phyloP scores from a whole-genome alignment of 2,888 invertebrate genomes.

The Zhuqinia jingwanae region DNA sequence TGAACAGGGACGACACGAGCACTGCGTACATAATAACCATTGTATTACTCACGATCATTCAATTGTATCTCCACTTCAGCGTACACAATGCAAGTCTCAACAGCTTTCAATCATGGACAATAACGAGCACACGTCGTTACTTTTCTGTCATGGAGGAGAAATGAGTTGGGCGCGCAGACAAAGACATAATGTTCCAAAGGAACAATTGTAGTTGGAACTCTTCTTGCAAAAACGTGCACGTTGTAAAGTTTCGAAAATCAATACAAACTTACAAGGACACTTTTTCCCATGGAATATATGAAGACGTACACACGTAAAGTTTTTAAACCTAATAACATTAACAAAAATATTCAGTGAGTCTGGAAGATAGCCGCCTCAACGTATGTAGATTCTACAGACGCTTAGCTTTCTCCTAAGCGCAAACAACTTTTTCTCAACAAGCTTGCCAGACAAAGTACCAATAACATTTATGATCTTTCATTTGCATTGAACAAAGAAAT shows the following conservation, averaged over 20 bases:
- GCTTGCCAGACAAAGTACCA: background rate
- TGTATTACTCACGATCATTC: constrained; percentile 18
- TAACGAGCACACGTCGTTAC: constrained; percentile 47
- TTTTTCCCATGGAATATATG: background rate
- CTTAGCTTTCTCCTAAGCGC: background rate
- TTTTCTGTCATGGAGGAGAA: constrained; percentile 22
- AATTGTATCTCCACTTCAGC: constrained; percentile 17
- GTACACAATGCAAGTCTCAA: constrained; percentile 13
- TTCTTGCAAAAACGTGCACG: background rate
- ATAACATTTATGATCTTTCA: background rate
- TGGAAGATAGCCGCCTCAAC: background rate
- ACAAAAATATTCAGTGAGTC: background rate
- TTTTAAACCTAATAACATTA: constrained; percentile 16
- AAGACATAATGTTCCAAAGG: constrained; percentile 30
- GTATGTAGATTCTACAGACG: background rate
- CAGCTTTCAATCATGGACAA: constrained; percentile 41
- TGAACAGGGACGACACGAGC: constrained; percentile 37
- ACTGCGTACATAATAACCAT: constrained; percentile 43
- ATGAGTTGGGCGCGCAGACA: constrained; percentile 30
- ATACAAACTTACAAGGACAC: constrained; percentile 24
- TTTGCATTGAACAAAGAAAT: constrained; percentile 2
- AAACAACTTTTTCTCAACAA: background rate
- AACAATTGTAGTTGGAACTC: background rate
- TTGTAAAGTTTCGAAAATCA: constrained; percentile 29
- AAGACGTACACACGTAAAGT: background rate